Percentiles rank a stretch among this genome's conserved stretches.
phyloP scores from a whole-genome alignment of 2,113 vertebrate genomes.

The Pipra filicauda region DNA sequence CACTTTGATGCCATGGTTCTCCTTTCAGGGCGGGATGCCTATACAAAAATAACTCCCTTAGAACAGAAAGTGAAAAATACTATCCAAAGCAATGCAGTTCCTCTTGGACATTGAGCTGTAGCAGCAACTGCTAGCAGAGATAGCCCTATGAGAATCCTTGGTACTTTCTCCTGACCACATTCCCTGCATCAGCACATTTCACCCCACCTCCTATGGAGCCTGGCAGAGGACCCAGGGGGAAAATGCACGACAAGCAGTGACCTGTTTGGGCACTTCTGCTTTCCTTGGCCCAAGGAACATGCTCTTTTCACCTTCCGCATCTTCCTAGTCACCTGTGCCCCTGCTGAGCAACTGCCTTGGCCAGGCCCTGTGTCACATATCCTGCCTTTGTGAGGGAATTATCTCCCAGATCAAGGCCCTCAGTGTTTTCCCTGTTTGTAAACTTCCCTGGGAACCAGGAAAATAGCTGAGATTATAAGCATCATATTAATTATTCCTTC shows the following conservation, averaged over 20 bases:
- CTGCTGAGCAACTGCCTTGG: accelerated
- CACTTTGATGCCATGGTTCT: background rate
- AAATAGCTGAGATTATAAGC: background rate
- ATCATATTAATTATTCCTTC: background rate
- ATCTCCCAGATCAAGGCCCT: background rate
- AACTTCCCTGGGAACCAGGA: background rate
- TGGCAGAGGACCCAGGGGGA: background rate
- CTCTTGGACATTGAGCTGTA: background rate
- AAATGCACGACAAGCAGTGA: background rate
- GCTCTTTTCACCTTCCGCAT: background rate
- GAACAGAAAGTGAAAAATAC: background rate
- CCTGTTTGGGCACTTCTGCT: background rate
- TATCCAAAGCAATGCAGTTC: background rate
- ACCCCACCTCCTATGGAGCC: background rate
- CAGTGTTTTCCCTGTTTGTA: background rate
- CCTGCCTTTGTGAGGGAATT: background rate
- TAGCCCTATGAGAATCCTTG: accelerated
- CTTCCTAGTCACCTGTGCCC: background rate
- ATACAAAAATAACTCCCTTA: background rate
- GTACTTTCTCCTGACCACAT: background rate
- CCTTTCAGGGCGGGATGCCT: background rate
- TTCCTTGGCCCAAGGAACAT: background rate
- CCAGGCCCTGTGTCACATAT: background rate
- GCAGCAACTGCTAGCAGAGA: background rate
- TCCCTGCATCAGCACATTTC: background rate